phyloP scores from a whole-genome alignment of 2,888 invertebrate genomes.

The Epirrhoe tristata region DNA sequence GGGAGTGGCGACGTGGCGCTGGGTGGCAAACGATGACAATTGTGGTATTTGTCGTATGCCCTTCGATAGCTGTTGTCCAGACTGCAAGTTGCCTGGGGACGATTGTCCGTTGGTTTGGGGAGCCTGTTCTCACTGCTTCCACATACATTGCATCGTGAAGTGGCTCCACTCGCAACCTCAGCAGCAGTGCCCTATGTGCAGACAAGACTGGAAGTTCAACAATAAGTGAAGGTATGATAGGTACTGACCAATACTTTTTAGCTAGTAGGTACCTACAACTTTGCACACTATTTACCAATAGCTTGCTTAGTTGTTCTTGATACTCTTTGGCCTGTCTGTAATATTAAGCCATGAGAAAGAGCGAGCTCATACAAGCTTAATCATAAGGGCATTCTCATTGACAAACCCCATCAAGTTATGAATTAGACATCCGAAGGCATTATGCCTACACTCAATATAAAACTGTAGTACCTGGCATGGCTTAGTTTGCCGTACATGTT shows the following conservation, averaged over 20 bases:
- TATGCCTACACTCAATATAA: no score
- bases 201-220: constrained; percentile 99
- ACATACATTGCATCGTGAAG: constrained; percentile 99
- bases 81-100: constrained; percentile 98
- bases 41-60: constrained; percentile 99
- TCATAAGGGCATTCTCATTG: no score
- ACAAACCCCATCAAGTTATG: no score
- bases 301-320: no score
- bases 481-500: no score
- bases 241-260: not conserved
- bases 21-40: constrained; percentile 99
- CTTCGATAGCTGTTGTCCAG: constrained; percentile 99
- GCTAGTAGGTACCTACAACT: no score
- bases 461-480: no score
- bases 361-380: no score
- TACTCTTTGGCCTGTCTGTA: no score
- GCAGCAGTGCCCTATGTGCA: constrained; percentile 98
- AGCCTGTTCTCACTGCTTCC: constrained; percentile 99
- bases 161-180: constrained; percentile 98
- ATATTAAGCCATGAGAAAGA: no score
- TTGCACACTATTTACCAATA: no score
- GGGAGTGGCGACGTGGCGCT: constrained; percentile 98
- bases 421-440: no score
- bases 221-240: constrained; percentile 81
- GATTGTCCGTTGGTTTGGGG: constrained; percentile 99